Base-by-base conservation (phyloP, 2,888 invertebrate genomes). In the Hirtodrosophila alboralis region DNA sequence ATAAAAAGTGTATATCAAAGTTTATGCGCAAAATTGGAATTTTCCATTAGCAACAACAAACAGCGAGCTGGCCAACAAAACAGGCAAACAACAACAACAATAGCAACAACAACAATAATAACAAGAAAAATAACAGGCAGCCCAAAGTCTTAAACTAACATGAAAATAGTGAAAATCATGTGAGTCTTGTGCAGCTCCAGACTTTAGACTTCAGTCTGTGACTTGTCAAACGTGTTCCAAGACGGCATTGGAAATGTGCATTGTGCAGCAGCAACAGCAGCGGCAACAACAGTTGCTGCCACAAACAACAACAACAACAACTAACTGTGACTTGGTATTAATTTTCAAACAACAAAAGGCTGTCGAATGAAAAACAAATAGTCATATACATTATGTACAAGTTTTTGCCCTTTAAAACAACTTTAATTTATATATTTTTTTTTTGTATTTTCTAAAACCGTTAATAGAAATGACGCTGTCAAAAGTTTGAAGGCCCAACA, bases 91-190 rank as follows among this genome's bases (percentile, higher is more conserved):
- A 54, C 40, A 21, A 30, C n/a, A n/a, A n/a, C n/a, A n/a, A n/a
- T n/a, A n/a, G n/a, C n/a, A n/a, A n/a, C n/a, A n/a, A n/a, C n/a
- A n/a, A n/a, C n/a, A n/a, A n/a, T n/a, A n/a, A n/a, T n/a, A n/a
- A n/a, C n/a, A n/a, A n/a, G n/a, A n/a, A n/a, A n/a, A n/a, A n/a
- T n/a, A n/a, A 26, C 30, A 36, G 47, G 37, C 44, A 27, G 38
- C 38, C 21, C 27, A 44, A 52, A 54, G 44, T 47, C 75, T 68
- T 77, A 73, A 73, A 53, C 76, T 64, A 79, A 76, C 84, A 75
- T 83, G 68, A 80, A 81, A 85, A 81, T 85, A 81, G 81, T 85
- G 81, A 81, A 81, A 85, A 85, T 85, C 81, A 81, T 81, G 85
- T 79, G 81, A 75, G 81, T 64, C 59, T 68, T 52, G 65, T 34